These are phyloP conservation scores for Corvus cornix DNA, from an alignment of 2,113 vertebrate genomes.

Conservation along the genomic window DNA sequence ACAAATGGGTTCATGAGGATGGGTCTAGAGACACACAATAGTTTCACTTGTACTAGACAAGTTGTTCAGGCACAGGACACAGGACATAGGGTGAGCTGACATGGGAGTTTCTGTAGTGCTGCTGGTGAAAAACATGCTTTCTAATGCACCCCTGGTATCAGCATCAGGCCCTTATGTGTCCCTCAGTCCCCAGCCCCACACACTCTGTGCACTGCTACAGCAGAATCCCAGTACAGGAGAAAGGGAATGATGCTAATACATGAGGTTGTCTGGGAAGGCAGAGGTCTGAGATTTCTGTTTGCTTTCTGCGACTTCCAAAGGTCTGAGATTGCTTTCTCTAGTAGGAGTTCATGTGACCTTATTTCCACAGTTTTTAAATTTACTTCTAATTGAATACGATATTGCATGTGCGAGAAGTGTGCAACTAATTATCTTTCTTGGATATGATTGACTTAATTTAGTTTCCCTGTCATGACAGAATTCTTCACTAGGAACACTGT, in stretches of 20 bases:
- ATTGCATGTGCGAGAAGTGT: background rate
- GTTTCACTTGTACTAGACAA: accelerated
- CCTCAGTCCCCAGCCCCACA: background rate
- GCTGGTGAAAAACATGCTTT: background rate
- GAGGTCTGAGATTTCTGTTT: background rate
- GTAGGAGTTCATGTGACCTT: background rate
- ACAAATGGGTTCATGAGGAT: background rate
- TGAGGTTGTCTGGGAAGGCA: background rate
- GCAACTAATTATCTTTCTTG: background rate
- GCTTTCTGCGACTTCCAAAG: background rate
- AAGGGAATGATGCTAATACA: background rate
- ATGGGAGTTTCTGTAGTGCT: background rate
- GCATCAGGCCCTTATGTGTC: background rate
- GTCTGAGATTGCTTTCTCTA: background rate
- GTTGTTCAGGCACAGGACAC: background rate
- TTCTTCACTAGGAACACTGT: background rate
- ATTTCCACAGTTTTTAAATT: constrained; percentile 16
- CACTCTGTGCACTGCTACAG: accelerated
- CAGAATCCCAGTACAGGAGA: background rate
- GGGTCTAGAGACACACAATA: background rate
- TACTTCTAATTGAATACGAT: background rate
- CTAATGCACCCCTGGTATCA: background rate
- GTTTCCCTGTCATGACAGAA: background rate
- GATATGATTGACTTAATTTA: constrained; percentile 2
- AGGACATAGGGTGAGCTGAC: background rate